Evolutionary conservation across 2,888 invertebrate genomes (phyloP), one percentile per base, ranked within the genome.

Genomic region (Meghimatium bilineatum): DNA sequence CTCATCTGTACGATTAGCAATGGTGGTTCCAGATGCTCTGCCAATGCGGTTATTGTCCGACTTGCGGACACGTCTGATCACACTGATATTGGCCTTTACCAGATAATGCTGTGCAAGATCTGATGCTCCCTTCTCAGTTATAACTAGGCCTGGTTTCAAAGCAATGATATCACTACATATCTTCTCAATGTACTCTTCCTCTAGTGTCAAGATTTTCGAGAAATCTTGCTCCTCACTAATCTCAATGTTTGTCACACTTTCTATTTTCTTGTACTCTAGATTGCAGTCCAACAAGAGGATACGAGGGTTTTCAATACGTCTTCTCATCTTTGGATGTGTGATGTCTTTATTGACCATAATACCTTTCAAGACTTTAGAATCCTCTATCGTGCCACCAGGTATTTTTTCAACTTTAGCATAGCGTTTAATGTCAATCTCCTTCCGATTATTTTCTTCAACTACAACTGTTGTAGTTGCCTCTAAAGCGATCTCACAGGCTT

Each of bases 301-400:
- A 88, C 98, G 95, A 0, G 99, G 99, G 94, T 99, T 98, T 94
- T 98, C 97, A 90, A 99, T 98, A 90, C 95, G 96, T 72, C 99
- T 96, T 89, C 95, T 95, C 99, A 99, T 99, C 95, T 99, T 99
- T 0, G 98, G 96, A 94, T 99, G 99, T 0, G 98, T 98, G 0
- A 99, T 98, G 93, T 99, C 99, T 94, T 99, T 99, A 94, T 99
- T 99, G 85, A 99, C 94, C 97, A 99, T 99, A 26, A 99, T 97
- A 67, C 99, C 99, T 89, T 95, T 96, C 60, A 99, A 94, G 14
- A 99, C 98, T 88, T 95, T 95, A 0, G 98, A 99, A 88, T 99
- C 99, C 91, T 99, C 99, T 84, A 99, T 96, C 0, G 96, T 95
- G 20, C 98, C 99, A 38, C 99, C 99, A 0, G 99, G 99, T 89